Conservation (phyloP, 2,797 vertebrate genomes). For the Epinephelus awoara region DNA sequence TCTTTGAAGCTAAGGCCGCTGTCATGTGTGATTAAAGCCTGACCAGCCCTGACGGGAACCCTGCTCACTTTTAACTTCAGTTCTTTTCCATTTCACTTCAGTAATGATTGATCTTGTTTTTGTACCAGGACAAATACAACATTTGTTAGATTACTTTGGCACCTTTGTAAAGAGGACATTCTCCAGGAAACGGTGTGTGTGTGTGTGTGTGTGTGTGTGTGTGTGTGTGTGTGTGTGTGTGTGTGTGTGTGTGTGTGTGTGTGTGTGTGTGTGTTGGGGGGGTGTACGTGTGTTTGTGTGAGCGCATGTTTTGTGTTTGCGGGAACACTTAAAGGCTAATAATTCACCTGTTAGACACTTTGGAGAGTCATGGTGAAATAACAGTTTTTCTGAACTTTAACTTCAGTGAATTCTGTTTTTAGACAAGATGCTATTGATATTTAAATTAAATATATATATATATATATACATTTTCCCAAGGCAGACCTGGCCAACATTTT, state of each 20-base stretch:
- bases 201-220: not conserved
- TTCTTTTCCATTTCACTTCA: constrained; percentile 61
- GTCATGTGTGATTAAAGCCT: constrained; percentile 26
- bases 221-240: too few relatives aligned
- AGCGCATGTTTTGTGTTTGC: constrained; percentile 36
- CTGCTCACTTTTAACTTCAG: constrained; percentile 28
- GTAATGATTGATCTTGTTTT: constrained; percentile 74
- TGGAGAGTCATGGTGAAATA: constrained; percentile 32
- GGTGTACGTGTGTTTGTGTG: constrained; percentile 16
- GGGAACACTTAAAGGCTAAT: constrained; percentile 58
- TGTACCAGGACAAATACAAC: constrained; percentile 35
- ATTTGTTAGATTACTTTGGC: constrained; percentile 46
- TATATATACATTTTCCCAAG: too few relatives aligned
- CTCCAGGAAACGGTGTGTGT: constrained; percentile 17
- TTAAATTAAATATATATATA: too few relatives aligned
- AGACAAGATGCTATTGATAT: not conserved
- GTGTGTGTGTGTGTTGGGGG: constrained; percentile 8
- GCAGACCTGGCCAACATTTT: too few relatives aligned
- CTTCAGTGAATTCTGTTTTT: not conserved
- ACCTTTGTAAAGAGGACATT: constrained; percentile 45
- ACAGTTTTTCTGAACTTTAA: constrained; percentile 4
- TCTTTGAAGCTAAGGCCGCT: constrained; percentile 42
- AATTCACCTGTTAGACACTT: constrained; percentile 48
- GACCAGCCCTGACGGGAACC: not conserved
- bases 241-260: too few relatives aligned